phyloP scores from a whole-genome alignment of 2,113 vertebrate species.

The Macaca nemestrina region DNA sequence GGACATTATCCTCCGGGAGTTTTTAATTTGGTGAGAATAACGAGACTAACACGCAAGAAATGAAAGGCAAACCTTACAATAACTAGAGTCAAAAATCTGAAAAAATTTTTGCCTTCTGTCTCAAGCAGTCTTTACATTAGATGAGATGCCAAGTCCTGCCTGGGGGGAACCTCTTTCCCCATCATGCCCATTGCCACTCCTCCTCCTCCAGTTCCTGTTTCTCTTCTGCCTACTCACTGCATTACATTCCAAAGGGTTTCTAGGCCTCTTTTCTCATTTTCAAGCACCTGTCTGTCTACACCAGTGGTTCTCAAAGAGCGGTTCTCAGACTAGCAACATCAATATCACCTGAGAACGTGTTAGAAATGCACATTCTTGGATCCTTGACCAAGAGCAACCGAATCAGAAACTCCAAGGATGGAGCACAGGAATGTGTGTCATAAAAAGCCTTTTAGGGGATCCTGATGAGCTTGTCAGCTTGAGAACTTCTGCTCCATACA shows the following conservation, averaged over 20 bases:
- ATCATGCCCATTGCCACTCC: background rate
- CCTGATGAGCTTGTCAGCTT: rapidly evolving
- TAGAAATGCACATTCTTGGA: background rate
- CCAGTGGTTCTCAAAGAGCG: background rate
- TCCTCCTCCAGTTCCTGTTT: background rate
- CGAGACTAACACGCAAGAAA: background rate
- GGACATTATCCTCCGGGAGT: background rate
- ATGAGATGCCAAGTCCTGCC: background rate
- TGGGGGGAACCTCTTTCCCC: background rate
- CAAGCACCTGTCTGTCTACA: background rate
- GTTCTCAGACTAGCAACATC: background rate
- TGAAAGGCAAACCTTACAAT: background rate
- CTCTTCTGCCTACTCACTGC: background rate
- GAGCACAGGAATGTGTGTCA: background rate
- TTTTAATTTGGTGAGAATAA: conserved; percentile 35
- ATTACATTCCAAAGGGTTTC: background rate
- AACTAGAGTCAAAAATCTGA: background rate
- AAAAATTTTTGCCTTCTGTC: background rate
- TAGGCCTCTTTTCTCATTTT: too few species aligned
- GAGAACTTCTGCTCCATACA: background rate
- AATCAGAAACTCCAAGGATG: background rate
- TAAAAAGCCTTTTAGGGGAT: background rate
- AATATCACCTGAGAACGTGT: background rate
- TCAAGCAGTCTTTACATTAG: background rate
- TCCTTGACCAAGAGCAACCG: background rate